A percentile compares a stretch with the other conserved stretches of the same genome.
These are phyloP conservation scores for Panagrolaimus sp. DNA, from an alignment of 1,140 invertebrate genomes.

Conservation along the genomic window DNA sequence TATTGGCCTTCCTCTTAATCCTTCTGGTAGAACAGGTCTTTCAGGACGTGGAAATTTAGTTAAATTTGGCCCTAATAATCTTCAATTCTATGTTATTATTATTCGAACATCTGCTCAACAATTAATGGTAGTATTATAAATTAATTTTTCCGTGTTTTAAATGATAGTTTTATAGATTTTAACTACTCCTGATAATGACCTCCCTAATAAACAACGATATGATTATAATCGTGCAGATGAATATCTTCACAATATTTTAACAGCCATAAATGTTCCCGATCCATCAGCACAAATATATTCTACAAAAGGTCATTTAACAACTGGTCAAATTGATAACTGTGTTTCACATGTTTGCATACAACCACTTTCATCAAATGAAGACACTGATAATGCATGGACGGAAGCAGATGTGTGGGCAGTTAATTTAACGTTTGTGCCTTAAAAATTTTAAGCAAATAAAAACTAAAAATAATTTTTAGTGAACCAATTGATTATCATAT, in stretches of 20 bases:
- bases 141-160: background rate
- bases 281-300: constrained; percentile 34
- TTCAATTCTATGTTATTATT: constrained; percentile 35
- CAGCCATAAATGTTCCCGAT: constrained; percentile 29
- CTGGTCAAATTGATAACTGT: constrained; percentile 24
- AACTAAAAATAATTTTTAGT: background rate
- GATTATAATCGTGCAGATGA: constrained; percentile 29
- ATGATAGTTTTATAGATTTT: constrained; percentile 22
- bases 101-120: constrained; percentile 2
- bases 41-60: constrained; percentile 33
- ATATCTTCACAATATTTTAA: constrained; percentile 29
- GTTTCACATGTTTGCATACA: constrained; percentile 29
- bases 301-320: constrained; percentile 20
- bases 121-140: background rate
- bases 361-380: constrained; percentile 16
- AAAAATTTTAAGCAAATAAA: background rate
- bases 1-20: constrained; percentile 37
- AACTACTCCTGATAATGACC: constrained; percentile 15
- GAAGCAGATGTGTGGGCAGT: constrained; percentile 37
- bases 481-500: background rate
- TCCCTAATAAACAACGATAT: constrained; percentile 24
- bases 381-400: constrained; percentile 42
- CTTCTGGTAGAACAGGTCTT: constrained; percentile 30
- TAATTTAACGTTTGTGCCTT: constrained; percentile 23
- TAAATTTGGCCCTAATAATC: constrained; percentile 34